Base-by-base conservation (phyloP, 2,888 invertebrate species). In the Tinea semifulvella region DNA sequence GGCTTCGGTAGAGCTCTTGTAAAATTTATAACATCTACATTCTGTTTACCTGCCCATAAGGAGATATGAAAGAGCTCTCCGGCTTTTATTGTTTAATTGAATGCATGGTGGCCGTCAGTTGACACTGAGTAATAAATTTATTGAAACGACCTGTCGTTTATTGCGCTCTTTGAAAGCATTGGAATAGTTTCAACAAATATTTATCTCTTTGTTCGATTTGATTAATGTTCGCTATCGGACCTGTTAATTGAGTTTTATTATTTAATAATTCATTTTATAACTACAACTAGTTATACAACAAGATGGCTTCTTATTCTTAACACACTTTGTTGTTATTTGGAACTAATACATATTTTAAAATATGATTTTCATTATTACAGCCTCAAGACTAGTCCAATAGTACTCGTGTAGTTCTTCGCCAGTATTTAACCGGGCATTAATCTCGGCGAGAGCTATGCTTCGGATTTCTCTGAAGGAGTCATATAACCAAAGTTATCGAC, bases 21-120 rank as follows among this genome's bases (percentile, higher is more conserved):
- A 68, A 76, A 77, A 79, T 80, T 77, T 79, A 79, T 64, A 77
- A 79, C 79, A 74, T 68, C 79, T 79, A 75, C 76, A 77, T 77
- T 75, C 69, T 76, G 73, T 75, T 73, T 79, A 79, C 79, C 79
- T 80, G 79, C 74, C 64, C 66, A 63, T 73, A 58, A 58, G 56
- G 63, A 67, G 38, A 25, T 25, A 26, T 19, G 43, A 31, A 11
- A 22, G 19, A 13, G 46, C 19, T 19, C 35, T 35, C 16, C 45
- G 69, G 69, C 68, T 72, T 73, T 70, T 75, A 70, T 73, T 54
- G 61, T 50, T 68, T 80, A 74, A 79, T 79, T 77, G 77, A 69
- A 40, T 14, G 40, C 40, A 40, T 40, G 40, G 40, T 40, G 40
- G 22, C 40, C 40, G 40, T 13, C 40, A 22, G 22, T 40, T 72